Evolutionary conservation across 1,140 invertebrate genomes (phyloP).

Genomic region (Brachionus sp.): DNA sequence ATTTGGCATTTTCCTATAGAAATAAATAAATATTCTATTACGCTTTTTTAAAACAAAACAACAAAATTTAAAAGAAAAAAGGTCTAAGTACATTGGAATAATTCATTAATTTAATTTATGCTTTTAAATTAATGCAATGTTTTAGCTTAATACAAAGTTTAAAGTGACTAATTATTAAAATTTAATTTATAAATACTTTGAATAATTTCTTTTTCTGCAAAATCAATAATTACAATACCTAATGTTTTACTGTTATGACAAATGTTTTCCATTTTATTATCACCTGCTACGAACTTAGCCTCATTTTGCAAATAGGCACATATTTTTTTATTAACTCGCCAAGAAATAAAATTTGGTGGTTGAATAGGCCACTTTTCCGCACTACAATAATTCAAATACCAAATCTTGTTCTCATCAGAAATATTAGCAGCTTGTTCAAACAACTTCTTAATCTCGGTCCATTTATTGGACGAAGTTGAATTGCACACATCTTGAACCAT

Average conservation of each 20-base stretch:
- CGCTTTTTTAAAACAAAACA: no score
- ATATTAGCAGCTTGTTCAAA: neutral
- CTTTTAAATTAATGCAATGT: neutral
- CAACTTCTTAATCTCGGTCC: neutral
- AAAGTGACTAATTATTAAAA: neutral
- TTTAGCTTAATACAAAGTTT: neutral
- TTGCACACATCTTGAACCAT: slow-evolving; percentile 1
- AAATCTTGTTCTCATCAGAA: neutral
- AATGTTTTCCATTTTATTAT: neutral
- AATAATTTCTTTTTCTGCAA: slow-evolving; percentile 13
- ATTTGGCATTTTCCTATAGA: no score
- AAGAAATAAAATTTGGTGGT: neutral
- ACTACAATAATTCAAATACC: slow-evolving; percentile 36
- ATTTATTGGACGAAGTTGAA: neutral
- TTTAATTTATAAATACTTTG: slow-evolving; percentile 15
- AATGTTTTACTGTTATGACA: neutral
- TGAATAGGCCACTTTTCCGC: slow-evolving; percentile 32
- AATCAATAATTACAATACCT: slow-evolving; percentile 36
- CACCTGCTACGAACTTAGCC: neutral
- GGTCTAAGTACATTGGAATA: neutral
- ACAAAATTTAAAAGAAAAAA: neutral
- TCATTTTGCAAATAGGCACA: neutral
- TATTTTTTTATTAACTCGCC: slow-evolving; percentile 4
- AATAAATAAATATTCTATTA: no score
- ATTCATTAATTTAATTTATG: neutral